A percentile compares a stretch with the other conserved stretches of the same genome.
Conservation (phyloP, 2,113 vertebrate species). For the Syngnathus scovelli region DNA sequence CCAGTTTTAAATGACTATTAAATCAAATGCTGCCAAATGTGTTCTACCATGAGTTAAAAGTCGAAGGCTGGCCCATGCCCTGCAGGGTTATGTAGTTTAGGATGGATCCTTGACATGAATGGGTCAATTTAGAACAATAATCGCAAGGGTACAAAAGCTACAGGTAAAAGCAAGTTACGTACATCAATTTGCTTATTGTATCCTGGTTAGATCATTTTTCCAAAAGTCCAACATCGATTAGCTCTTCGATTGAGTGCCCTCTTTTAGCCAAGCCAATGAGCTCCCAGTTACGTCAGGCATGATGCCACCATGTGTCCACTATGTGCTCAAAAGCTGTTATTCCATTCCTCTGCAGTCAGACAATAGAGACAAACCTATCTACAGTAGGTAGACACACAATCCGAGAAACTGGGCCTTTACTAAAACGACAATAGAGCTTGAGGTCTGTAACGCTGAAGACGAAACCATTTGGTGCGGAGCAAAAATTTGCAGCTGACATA, state of each 20-base stretch:
- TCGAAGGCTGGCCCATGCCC: background rate
- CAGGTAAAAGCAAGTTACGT: slow-evolving; percentile 1
- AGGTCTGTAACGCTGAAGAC: no score
- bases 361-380: slow-evolving; percentile 21
- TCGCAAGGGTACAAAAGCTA: no score
- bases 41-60: background rate
- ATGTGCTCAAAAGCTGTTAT: slow-evolving; percentile 11
- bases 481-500: background rate
- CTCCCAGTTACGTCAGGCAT: slow-evolving; percentile 50
- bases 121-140: background rate
- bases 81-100: slow-evolving; percentile 10
- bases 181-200: slow-evolving; percentile 14
- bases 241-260: slow-evolving; percentile 31
- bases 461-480: background rate
- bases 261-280: slow-evolving; percentile 52
- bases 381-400: background rate
- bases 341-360: slow-evolving; percentile 30
- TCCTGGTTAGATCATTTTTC: slow-evolving; percentile 41
- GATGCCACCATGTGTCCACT: slow-evolving; percentile 36
- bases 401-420: background rate
- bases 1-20: background rate
- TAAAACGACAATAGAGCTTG: background rate
- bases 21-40: background rate
- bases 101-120: slow-evolving; percentile 32
- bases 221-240: slow-evolving; percentile 46